These are phyloP conservation scores for Drosophila triauraria DNA, from an alignment of 1,140 invertebrate genomes.

Conservation along the genomic window DNA sequence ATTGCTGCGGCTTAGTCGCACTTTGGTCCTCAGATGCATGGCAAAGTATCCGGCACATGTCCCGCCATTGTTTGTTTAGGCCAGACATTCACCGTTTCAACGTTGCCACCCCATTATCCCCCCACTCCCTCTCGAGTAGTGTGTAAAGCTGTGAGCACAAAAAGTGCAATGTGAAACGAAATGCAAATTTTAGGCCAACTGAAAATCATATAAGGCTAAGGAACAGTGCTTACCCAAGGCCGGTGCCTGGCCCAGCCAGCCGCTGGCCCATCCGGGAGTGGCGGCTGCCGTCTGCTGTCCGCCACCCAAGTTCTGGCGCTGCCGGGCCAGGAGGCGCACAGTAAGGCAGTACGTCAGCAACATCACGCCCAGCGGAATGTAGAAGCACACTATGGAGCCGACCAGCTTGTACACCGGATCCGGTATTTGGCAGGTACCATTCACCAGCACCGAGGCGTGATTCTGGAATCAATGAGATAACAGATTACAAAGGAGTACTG, in stretches of 20 bases:
- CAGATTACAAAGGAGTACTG: slow-evolving; percentile 5
- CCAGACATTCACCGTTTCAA: neutral
- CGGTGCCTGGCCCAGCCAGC: slow-evolving; percentile 87
- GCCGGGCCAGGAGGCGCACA: slow-evolving; percentile 91
- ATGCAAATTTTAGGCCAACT: slow-evolving; percentile 51
- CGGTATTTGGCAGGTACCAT: slow-evolving; percentile 93
- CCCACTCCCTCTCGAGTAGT: neutral
- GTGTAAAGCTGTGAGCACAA: slow-evolving; percentile 38
- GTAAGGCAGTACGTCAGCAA: slow-evolving; percentile 96
- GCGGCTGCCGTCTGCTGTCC: slow-evolving; percentile 70
- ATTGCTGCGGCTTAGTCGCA: slow-evolving; percentile 53
- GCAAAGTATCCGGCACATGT: slow-evolving; percentile 23
- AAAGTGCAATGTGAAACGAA: slow-evolving; percentile 44
- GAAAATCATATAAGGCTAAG: slow-evolving; percentile 61
- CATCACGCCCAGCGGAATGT: slow-evolving; percentile 98
- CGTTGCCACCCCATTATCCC: neutral
- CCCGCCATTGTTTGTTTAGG: slow-evolving; percentile 30
- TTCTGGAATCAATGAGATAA: slow-evolving; percentile 87
- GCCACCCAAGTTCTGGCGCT: slow-evolving; percentile 90
- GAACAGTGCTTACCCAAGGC: slow-evolving; percentile 86
- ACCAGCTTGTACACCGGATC: slow-evolving; percentile 96
- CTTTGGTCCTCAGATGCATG: slow-evolving; percentile 13
- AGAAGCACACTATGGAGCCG: slow-evolving; percentile 97
- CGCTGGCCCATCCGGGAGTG: slow-evolving; percentile 87
- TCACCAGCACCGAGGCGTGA: slow-evolving; percentile 91